Base-by-base conservation (phyloP, 2,888 invertebrate species). In the Holacanthella duospinosa region DNA sequence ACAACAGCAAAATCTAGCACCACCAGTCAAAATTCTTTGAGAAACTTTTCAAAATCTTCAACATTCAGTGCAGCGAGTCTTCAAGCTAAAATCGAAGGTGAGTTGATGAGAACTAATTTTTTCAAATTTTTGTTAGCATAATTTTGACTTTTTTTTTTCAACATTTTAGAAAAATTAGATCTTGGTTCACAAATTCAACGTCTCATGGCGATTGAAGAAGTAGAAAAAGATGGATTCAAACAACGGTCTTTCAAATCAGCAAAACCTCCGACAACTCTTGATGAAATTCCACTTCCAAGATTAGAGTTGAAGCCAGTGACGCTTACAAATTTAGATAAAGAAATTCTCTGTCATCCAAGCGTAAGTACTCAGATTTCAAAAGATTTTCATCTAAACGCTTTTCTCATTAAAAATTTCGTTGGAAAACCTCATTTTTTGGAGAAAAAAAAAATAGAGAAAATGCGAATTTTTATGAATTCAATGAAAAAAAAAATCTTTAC, bases 101-200 rank as follows among this genome's bases (percentile, higher is more conserved):
- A 29, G 24, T 29, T 61, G 36, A 36, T 9, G 9, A 36, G 36
- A 16, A 36, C 6, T 36, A 6, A 36, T 36, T 16, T 6, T 36
- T 36, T 36, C 16, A 16, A 16, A 9, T 28, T 26, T 28, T 48
- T n/a, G 6, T 9, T 48, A 48, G 4, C n/a, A n/a, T n/a, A n/a
- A n/a, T n/a, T n/a, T n/a, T n/a, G n/a, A n/a, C n/a, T n/a, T n/a
- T n/a, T n/a, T 56, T 63, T 16, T n/a, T n/a, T n/a, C n/a, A n/a
- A n/a, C n/a, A n/a, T n/a, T n/a, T n/a, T 54, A 72, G 72, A 67
- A 66, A 72, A 70, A 64, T 55, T 72, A 55, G 72, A 71, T 59
- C 54, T 72, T 1, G 60, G 68, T 2, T 54, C 63, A 1, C 72
- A 72, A 61, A 62, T 72, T 2, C 64, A 66, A 54, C 63, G 72